Base-by-base conservation (phyloP, 2,797 vertebrate genomes). In the Intellagama lesueurii region DNA sequence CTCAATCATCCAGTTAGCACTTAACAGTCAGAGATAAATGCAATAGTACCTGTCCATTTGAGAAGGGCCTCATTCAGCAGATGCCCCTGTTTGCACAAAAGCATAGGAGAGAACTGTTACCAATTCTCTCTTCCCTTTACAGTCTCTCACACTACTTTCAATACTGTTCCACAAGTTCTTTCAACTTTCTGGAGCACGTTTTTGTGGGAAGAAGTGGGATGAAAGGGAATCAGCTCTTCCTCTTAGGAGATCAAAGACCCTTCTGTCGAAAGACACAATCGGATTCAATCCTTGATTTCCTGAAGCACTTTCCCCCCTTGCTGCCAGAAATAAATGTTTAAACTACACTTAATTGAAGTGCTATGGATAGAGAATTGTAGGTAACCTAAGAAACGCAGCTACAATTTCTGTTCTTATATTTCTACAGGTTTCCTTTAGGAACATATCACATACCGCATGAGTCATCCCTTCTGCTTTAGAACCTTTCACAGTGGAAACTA, bases 391-490 rank as follows among this genome's bases (percentile, higher is more conserved):
- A 92, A 92, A 92, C 68, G 86, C 16, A 79, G 35, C 86, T 90
- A 79, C 66, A 92, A 73, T 91, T 92, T 91, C 83, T 91, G 69
- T 78, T 92, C 82, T 90, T 60, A 88, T 0, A 0, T 60, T 83
- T 85, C 88, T 92, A 83, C 86, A 95, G 88, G 82, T 75, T 2
- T 83, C n/a, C 68, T 88, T 93, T 44, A 87, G 81, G 73, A 93
- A 94, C 75, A 87, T 1, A 24, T 77, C 75, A 68, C 87, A 93
- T 89, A 89, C 86, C 76, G 90, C 91, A 76, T 28, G 87, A 85
- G 85, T 94, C 90, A 94, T 69, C 91, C 94, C 94, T 81, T 14
- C 80, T 83, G 75, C 87, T 93, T 90, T 89, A 87, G 66, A 26
- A 79, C 83, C 52, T 83, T 86, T 89, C 83, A 81, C 2, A 88